Base-by-base conservation (phyloP, 2,797 vertebrate genomes). In the Eulemur coronatus region DNA sequence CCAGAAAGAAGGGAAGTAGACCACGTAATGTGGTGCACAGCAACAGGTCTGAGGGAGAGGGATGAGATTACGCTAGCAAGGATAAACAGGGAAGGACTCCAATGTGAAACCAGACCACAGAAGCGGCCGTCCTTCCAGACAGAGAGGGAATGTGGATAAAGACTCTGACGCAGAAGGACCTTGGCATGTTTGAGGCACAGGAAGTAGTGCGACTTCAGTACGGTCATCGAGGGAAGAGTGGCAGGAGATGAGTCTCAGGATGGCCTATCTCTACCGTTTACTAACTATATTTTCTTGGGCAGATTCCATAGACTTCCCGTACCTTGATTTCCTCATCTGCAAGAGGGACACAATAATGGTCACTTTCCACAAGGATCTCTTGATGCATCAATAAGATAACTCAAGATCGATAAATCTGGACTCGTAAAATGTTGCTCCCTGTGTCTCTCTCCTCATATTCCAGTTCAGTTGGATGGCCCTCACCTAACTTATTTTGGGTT, bases 161-260 rank as follows among this genome's bases (percentile, higher is more conserved):
- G 35, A 20, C 3, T 61, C 5, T 1, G 3, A 4, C 18, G 57
- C 5, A 78, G 43, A 41, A 12, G 41, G 24, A 50, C 5, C 14
- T 2, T 7, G 67, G 48, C 52, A 30, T 1, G 0, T 30, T 0
- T 4, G 75, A 85, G 35, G 7, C 41, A 24, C 41, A 69, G 70
- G 33, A 81, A n/a, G n/a, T 17, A n/a, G 10, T 8, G 18, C 33
- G 72, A 38, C 20, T 11, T 20, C 17, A 26, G 13, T 28, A 7
- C 33, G 2, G 1, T 4, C 24, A 4, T 28, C 22, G 2, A 7
- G 8, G 2, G 46, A n/a, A 28, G 30, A 9, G 0, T 3, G 30
- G 15, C 46, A 43, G 48, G 38, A 46, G 61, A 12, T 2, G 28
- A 69, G 30, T 12, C 24, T 72, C 46, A 22, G 38, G 26, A 9